Evolutionary conservation across 2,113 vertebrate genomes (phyloP).

Genomic region (Passer domesticus): DNA sequence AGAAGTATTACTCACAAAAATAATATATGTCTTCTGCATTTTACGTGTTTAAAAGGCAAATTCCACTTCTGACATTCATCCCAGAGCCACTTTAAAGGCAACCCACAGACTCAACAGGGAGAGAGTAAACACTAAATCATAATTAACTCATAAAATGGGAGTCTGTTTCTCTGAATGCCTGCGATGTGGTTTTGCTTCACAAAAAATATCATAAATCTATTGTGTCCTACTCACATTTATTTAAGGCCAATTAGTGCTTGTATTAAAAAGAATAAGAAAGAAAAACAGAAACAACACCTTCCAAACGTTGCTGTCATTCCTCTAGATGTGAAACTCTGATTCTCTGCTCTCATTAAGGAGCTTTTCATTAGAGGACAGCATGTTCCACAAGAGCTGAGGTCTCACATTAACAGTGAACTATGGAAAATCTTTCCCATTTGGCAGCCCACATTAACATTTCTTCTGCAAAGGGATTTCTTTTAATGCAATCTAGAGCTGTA

Average conservation of each 20-base stretch:
- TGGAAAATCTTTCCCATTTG: conserved; percentile 62
- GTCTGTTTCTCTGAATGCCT: conserved; percentile 63
- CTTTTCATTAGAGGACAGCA: conserved; percentile 61
- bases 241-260: conserved; percentile 75
- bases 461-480: conserved; percentile 56
- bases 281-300: conserved; percentile 46
- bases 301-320: conserved; percentile 39
- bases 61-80: conserved; percentile 67
- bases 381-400: conserved; percentile 19
- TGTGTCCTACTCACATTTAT: conserved; percentile 64
- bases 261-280: conserved; percentile 65
- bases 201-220: conserved; percentile 73
- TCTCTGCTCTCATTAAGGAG: conserved; percentile 50
- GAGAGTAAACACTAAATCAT: conserved; percentile 75
- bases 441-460: conserved; percentile 60
- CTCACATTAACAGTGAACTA: conserved; percentile 59
- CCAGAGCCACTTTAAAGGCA: conserved; percentile 67
- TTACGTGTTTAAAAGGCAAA: conserved; percentile 71
- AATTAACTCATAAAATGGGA: conserved; percentile 72
- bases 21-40: conserved; percentile 52
- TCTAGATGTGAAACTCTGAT: background rate
- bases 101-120: conserved; percentile 66
- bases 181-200: conserved; percentile 56
- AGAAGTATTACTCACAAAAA: conserved; percentile 53
- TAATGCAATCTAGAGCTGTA: background rate